Evolutionary conservation across 2,797 vertebrate genomes (phyloP), one percentile per base, ranked within the genome.

Genomic region (Bucorvus abyssinicus): DNA sequence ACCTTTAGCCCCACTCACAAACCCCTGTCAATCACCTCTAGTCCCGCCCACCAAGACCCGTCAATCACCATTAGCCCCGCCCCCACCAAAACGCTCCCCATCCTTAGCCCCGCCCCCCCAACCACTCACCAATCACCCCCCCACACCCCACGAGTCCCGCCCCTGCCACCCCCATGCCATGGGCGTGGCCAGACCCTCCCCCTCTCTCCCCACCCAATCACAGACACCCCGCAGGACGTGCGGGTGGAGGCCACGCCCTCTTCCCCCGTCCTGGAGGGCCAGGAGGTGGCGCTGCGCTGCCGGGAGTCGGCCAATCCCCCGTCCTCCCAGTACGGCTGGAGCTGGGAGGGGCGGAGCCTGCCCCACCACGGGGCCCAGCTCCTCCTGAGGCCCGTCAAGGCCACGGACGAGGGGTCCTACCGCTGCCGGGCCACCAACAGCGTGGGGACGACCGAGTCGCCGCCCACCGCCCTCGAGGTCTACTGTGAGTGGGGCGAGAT

Each of bases 221-320:
- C 50, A 53, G 79, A 60, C 11, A 15, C 36, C 19, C 79, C 79
- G 2, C 56, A 45, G 56, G 26, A 70, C 14, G 55, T 61, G 9
- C 15, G 7, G 11, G 56, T 82, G 24, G 56, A 68, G 30, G 1
- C 34, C 30, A 9, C 9, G 3, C 36, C 65, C 0, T 1, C 8
- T 1, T 22, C 30, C 30, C 24, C 12, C 6, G 10, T 69, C 12
- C 4, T 19, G 3, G 55, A 70, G 79, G 79, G 65, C 9, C 10
- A 2, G 36, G 7, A 60, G 9, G 65, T 82, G 79, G 42, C 4
- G 7, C 36, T 82, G 56, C 27, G 30, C 8, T 82, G 79, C 56
- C 20, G 3, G 24, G 15, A 21, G 15, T 11, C 20, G 2, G 56
- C 79, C 55, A 22, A 34, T 1, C 79, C 79, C 14, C 19, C 45